These are phyloP conservation scores for Trichechus manatus DNA, from an alignment of 2,113 vertebrate genomes.

Conservation along the genomic window DNA sequence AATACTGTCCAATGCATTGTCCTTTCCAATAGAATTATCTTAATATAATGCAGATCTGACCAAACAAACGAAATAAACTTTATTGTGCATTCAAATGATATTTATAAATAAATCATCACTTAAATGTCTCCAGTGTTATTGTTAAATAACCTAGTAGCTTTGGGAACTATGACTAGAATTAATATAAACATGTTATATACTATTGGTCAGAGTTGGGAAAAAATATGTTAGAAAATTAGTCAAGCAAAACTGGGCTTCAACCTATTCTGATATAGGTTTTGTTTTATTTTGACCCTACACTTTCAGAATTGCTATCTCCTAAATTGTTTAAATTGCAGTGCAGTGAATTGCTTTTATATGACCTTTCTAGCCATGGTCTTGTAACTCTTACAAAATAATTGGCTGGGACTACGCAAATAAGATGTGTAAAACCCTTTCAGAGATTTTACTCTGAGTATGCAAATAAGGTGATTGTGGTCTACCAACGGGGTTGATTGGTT, in stretches of 20 bases:
- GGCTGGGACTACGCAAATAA: neutral
- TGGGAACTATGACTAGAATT: slow-evolving; percentile 70
- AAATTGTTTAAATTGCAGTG: slow-evolving; percentile 4
- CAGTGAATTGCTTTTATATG: neutral
- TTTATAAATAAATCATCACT: slow-evolving; percentile 78
- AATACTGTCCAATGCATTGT: slow-evolving; percentile 62
- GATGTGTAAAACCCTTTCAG: neutral
- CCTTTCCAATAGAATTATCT: slow-evolving; percentile 52
- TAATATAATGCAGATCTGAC: slow-evolving; percentile 61
- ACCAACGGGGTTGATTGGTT: neutral
- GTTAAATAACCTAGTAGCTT: slow-evolving; percentile 79
- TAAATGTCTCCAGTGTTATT: slow-evolving; percentile 69
- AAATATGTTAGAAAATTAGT: slow-evolving; percentile 69
- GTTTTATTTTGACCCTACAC: neutral
- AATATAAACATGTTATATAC: slow-evolving; percentile 70
- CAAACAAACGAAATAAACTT: slow-evolving; percentile 73
- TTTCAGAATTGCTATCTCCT: neutral
- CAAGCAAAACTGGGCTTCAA: slow-evolving; percentile 61
- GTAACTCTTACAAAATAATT: neutral
- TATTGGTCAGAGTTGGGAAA: neutral
- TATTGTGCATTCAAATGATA: slow-evolving; percentile 66
- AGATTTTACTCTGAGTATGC: neutral
- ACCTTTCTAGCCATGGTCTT: neutral
- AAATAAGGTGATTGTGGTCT: neutral
- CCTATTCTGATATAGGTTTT: neutral